Percentiles rank a stretch among this genome's conserved stretches.
These are phyloP conservation scores for Cirrhinus molitorella DNA, from an alignment of 2,797 vertebrate species.

Conservation along the genomic window DNA sequence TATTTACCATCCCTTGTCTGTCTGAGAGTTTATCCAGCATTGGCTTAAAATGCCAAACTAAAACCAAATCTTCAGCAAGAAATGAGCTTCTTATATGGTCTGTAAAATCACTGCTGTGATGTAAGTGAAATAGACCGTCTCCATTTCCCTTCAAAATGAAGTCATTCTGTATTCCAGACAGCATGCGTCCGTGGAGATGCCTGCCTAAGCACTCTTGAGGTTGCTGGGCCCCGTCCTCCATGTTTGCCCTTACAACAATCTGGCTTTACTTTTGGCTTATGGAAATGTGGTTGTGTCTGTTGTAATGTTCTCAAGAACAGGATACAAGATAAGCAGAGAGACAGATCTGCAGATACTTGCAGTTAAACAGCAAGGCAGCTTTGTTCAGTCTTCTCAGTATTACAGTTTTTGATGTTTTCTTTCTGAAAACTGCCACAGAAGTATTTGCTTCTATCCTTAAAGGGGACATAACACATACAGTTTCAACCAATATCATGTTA, in stretches of 20 bases:
- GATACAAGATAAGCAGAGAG: conserved; percentile 29
- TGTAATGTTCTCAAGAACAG: conserved; percentile 47
- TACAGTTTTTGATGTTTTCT: conserved; percentile 26
- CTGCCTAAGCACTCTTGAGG: conserved; percentile 68
- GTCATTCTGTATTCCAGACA: conserved; percentile 72
- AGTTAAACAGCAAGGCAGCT: conserved; percentile 44
- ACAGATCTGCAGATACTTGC: conserved; percentile 36
- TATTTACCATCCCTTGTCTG: conserved; percentile 22
- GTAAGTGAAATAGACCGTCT: neutral
- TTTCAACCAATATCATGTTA: too few species aligned
- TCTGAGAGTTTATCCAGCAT: conserved; percentile 7
- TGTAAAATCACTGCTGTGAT: neutral
- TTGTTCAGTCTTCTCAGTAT: conserved; percentile 28
- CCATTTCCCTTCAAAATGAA: conserved; percentile 63
- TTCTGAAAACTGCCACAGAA: conserved; percentile 54
- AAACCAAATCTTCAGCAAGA: neutral
- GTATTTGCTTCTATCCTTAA: conserved; percentile 39
- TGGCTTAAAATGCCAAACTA: neutral
- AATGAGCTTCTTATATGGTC: neutral
- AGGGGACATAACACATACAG: too few species aligned
- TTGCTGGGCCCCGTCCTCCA: conserved; percentile 68
- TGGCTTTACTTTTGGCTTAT: conserved; percentile 58
- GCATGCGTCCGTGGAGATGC: conserved; percentile 61
- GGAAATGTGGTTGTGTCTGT: conserved; percentile 62
- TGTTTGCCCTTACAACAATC: conserved; percentile 48